phyloP scores from a whole-genome alignment of 2,797 vertebrate genomes.

The Lepus townsendii region DNA sequence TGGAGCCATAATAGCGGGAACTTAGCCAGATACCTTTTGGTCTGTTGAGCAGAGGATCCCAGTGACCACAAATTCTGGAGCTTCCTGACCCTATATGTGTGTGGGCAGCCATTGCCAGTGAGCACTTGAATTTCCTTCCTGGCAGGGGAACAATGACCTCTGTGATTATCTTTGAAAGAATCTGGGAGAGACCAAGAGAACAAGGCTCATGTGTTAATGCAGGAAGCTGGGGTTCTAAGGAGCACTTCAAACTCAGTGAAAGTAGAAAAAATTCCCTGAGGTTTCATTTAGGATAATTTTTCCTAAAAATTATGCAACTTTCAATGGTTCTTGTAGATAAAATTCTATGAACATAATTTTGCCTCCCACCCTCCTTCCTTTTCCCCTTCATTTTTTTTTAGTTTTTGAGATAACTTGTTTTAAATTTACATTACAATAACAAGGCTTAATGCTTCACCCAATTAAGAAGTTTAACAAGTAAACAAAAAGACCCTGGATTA shows the following conservation, averaged over 20 bases:
- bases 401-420: too few species aligned
- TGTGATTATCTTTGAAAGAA: background rate
- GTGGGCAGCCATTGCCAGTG: background rate
- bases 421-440: too few species aligned
- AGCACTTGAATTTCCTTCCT: background rate
- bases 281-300: too few species aligned
- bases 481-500: too few species aligned
- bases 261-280: background rate
- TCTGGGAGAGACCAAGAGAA: background rate
- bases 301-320: too few species aligned
- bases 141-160: background rate
- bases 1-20: rapidly evolving
- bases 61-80: background rate
- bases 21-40: background rate
- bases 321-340: too few species aligned
- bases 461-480: too few species aligned
- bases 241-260: background rate
- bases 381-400: too few species aligned
- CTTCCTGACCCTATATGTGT: background rate
- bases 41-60: background rate
- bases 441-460: too few species aligned
- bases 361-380: too few species aligned
- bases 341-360: too few species aligned
- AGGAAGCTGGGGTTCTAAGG: background rate
- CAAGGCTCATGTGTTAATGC: background rate